A percentile compares a stretch with the other conserved stretches of the same genome.
Conservation (phyloP, 1,140 invertebrate species). For the Drosophila ambigua region DNA sequence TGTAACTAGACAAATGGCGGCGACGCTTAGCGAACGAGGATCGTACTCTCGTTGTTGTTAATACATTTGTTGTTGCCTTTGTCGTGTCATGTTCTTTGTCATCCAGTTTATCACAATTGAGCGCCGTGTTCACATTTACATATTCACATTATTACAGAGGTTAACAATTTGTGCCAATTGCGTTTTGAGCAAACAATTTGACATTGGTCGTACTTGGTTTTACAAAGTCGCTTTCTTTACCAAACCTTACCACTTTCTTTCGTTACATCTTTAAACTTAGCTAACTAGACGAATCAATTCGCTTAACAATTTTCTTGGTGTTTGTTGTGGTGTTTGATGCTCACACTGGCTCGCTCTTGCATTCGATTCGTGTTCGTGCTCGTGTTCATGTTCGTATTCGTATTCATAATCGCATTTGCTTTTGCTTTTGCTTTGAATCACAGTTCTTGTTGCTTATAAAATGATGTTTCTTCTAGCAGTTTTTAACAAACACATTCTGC, state of each 20-base stretch:
- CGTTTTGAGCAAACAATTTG: constrained; percentile 73
- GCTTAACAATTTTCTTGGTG: constrained; percentile 71
- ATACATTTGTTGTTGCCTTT: constrained; percentile 60
- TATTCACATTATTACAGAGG: constrained; percentile 73
- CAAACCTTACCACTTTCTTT: constrained; percentile 26
- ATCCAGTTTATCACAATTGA: constrained; percentile 68
- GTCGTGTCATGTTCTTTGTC: constrained; percentile 31
- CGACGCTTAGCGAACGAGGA: constrained; percentile 62
- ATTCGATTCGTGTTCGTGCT: constrained; percentile 34
- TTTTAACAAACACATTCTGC: constrained; percentile 59
- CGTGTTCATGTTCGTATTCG: constrained; percentile 31
- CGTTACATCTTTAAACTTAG: constrained; percentile 64
- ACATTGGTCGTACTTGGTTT: constrained; percentile 70
- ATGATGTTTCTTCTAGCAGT: constrained; percentile 68
- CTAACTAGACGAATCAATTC: constrained; percentile 79
- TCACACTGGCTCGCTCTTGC: constrained; percentile 39
- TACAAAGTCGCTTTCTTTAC: constrained; percentile 55
- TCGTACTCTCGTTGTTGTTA: constrained; percentile 57
- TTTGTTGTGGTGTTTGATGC: constrained; percentile 38
- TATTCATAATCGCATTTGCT: constrained; percentile 46
- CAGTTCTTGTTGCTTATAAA: constrained; percentile 83
- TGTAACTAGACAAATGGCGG: constrained; percentile 77
- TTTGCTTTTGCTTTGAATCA: constrained; percentile 73
- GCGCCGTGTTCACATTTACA: constrained; percentile 65
- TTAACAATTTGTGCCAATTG: constrained; percentile 80